Evolutionary conservation across 1,140 invertebrate genomes (phyloP).

Genomic region (Drosophila pectinifera): DNA sequence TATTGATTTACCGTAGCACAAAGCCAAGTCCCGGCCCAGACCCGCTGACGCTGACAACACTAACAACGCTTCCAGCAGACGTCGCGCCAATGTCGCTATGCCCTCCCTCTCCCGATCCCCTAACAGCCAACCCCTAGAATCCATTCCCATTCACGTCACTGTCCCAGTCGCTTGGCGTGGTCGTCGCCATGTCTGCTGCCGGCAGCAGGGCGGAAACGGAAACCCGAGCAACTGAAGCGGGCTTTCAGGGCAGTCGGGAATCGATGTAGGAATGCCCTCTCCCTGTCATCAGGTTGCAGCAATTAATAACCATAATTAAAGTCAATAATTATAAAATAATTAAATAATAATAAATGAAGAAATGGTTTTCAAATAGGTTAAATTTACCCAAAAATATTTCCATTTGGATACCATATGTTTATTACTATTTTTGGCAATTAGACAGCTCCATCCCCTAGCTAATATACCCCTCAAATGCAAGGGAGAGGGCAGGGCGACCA

Average conservation of each 20-base stretch:
- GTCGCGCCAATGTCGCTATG: constrained; percentile 51
- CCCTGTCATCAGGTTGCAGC: no score
- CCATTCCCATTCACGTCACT: constrained; percentile 5
- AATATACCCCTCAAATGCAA: background rate
- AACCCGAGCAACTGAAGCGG: constrained; percentile 48
- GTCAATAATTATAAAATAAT: no score
- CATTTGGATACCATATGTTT: no score
- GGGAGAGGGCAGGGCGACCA: constrained; percentile 19
- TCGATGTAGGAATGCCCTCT: constrained; percentile 10
- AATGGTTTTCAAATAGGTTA: background rate
- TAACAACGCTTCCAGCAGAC: constrained; percentile 49
- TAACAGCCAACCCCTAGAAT: background rate
- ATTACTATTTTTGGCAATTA: no score
- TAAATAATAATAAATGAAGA: no score
- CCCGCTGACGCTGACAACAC: constrained; percentile 60
- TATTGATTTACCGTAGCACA: constrained; percentile 71
- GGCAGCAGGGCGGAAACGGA: constrained; percentile 70
- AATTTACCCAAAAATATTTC: no score
- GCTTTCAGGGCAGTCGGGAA: background rate
- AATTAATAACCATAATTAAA: no score
- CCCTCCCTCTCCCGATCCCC: background rate
- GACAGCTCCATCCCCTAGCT: no score
- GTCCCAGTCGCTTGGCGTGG: constrained; percentile 7
- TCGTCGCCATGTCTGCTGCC: constrained; percentile 57
- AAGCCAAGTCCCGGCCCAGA: constrained; percentile 51